Evolutionary conservation across 2,888 invertebrate genomes (phyloP).

Genomic region (Norana najaformis): DNA sequence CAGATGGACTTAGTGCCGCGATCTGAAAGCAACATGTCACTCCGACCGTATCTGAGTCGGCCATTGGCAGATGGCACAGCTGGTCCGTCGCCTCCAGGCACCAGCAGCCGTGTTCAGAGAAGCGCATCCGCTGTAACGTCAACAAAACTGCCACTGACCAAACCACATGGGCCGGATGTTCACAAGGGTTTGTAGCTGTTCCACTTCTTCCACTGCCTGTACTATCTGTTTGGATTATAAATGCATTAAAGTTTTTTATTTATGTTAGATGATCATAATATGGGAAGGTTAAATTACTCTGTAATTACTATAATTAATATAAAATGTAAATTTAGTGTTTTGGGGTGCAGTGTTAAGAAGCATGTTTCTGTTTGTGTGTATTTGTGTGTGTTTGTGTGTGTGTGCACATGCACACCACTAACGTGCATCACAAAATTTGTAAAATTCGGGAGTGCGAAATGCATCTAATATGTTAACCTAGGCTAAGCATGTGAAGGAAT

Average conservation of each 20-base stretch:
- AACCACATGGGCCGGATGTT: neutral
- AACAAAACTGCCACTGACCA: neutral
- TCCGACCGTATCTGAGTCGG: neutral
- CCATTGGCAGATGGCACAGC: neutral
- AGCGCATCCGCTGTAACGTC: neutral
- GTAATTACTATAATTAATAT: too few relatives aligned
- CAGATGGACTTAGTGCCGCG: neutral
- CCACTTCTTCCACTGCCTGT: neutral
- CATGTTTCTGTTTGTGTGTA: too few relatives aligned
- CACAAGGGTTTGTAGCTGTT: neutral
- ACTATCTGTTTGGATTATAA: neutral
- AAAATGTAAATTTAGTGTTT: too few relatives aligned
- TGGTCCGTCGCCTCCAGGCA: neutral
- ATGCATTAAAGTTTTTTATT: too few relatives aligned
- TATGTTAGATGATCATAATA: too few relatives aligned
- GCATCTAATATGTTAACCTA: too few relatives aligned
- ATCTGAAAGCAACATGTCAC: conserved; percentile 20
- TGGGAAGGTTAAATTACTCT: neutral
- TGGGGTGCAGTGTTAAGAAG: too few relatives aligned
- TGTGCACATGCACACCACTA: too few relatives aligned
- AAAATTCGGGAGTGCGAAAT: too few relatives aligned
- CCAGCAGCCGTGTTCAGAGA: conserved; percentile 8
- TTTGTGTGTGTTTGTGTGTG: too few relatives aligned
- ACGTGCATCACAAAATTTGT: too few relatives aligned
- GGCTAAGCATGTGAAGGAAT: too few relatives aligned